Evolutionary conservation across 2,113 vertebrate genomes (phyloP).

Genomic region (Illadopsis cleaveri): DNA sequence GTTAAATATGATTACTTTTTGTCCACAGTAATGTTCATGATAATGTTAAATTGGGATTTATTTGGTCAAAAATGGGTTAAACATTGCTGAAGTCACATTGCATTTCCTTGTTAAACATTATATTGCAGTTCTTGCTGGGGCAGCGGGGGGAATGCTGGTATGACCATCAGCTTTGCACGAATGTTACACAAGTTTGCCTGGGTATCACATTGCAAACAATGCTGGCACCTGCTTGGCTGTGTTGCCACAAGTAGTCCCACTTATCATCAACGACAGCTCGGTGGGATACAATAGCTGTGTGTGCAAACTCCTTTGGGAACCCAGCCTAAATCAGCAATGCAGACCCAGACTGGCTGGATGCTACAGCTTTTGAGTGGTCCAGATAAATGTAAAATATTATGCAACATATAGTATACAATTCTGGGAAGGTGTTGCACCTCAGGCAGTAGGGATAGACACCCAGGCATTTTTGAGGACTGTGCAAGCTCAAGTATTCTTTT

Average conservation of each 20-base stretch:
- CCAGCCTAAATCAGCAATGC: neutral
- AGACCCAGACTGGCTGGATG: neutral
- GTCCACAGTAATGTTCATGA: neutral
- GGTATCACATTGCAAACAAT: neutral
- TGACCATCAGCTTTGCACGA: neutral
- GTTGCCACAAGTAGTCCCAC: neutral
- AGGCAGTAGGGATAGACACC: neutral
- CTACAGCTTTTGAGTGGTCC: neutral
- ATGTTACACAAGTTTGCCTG: neutral
- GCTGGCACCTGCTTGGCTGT: constrained; percentile 34
- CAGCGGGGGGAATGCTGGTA: neutral
- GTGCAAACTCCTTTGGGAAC: neutral
- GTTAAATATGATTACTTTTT: neutral
- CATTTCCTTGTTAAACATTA: neutral
- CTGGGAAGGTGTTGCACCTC: neutral
- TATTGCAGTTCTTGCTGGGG: rapidly evolving
- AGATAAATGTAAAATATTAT: neutral
- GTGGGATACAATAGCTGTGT: neutral
- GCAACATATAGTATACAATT: neutral
- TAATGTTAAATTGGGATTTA: neutral
- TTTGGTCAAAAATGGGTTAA: neutral
- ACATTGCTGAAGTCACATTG: neutral
- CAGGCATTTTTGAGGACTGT: neutral
- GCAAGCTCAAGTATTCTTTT: neutral
- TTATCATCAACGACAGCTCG: neutral